Percentiles rank a stretch among this genome's conserved stretches.
These are phyloP conservation scores for Mobula birostris DNA, from an alignment of 2,113 vertebrate species.

Conservation along the genomic window DNA sequence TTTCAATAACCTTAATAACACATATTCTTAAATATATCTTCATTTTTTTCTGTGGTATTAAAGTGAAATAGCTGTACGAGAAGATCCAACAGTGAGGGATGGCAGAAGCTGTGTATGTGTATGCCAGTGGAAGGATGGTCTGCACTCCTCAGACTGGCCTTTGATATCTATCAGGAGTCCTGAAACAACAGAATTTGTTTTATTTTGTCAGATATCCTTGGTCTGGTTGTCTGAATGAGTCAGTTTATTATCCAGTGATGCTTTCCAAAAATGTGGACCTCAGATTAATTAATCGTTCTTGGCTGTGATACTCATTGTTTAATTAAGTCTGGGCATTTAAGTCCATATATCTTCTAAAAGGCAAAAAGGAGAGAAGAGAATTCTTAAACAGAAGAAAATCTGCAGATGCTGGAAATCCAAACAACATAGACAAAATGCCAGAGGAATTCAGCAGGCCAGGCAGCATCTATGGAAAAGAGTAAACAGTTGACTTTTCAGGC, in stretches of 20 bases:
- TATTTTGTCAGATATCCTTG: not conserved
- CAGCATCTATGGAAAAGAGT: no score
- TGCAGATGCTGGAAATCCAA: no score
- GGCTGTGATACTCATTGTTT: not conserved
- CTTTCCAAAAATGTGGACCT: not conserved
- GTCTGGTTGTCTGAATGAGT: not conserved
- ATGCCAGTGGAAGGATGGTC: not conserved
- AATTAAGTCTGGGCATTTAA: no score
- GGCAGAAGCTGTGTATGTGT: no score
- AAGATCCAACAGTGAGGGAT: not conserved
- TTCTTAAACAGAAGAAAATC: no score
- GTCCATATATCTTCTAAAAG: no score
- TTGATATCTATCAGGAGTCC: not conserved
- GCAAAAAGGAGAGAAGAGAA: no score
- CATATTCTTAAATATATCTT: not conserved
- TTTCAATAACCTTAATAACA: not conserved
- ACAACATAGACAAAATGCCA: no score
- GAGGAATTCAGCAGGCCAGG: no score
- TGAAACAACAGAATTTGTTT: not conserved
- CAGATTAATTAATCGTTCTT: not conserved
- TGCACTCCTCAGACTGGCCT: not conserved
- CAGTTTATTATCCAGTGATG: not conserved
- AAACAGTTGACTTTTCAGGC: no score
- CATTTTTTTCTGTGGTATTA: not conserved
- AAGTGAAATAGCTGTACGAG: not conserved